Conservation (phyloP, 2,113 vertebrate genomes). For the Rostratula benghalensis region DNA sequence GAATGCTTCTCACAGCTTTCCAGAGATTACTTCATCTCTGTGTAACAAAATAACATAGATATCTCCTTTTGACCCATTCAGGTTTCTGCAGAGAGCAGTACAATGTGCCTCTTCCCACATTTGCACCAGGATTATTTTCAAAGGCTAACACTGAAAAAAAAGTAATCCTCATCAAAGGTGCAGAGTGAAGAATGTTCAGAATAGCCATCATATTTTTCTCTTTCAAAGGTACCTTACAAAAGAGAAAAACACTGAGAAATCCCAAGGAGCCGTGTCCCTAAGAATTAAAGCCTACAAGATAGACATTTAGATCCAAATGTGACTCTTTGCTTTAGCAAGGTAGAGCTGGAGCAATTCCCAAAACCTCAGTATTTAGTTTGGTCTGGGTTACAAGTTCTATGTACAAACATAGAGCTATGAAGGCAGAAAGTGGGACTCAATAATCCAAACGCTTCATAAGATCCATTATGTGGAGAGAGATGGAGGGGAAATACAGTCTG, state of each 20-base stretch:
- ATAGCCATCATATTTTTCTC: not conserved
- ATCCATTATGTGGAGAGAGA: not conserved
- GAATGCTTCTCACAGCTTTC: not conserved
- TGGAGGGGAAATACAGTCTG: not conserved
- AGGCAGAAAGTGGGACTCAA: not conserved
- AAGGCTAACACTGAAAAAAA: not conserved
- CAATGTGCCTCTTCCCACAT: not conserved
- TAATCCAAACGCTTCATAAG: not conserved
- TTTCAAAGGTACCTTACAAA: not conserved
- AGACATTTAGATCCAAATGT: not conserved
- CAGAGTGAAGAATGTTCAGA: not conserved
- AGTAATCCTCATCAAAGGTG: not conserved
- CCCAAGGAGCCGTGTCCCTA: not conserved
- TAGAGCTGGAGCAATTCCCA: not conserved
- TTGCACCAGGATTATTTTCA: not conserved
- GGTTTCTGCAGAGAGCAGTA: not conserved
- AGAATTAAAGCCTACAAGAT: not conserved
- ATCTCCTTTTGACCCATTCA: not conserved
- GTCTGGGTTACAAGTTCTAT: not conserved
- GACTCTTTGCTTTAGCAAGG: not conserved
- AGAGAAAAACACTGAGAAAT: conserved; percentile 1
- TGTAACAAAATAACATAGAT: not conserved
- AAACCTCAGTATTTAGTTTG: not conserved
- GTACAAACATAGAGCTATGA: not conserved
- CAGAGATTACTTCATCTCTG: not conserved